Conservation (phyloP, 2,797 vertebrate species). For the Microctenopoma lineatum region DNA sequence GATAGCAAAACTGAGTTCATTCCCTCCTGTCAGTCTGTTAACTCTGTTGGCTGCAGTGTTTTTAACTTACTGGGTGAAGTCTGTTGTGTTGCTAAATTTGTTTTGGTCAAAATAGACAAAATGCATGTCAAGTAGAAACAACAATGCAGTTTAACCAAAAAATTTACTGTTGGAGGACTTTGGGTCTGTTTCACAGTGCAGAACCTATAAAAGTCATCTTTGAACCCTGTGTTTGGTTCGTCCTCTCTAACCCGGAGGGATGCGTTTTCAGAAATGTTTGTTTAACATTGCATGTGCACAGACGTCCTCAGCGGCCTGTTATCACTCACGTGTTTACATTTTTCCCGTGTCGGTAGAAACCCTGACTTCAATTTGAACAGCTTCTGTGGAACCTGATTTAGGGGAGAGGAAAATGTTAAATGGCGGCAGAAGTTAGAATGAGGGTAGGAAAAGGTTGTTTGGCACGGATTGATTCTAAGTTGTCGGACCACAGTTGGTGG, state of each 20-base stretch:
- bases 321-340: conserved; percentile 1
- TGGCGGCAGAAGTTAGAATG: conserved; percentile 20
- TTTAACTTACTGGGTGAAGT: background rate
- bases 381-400: conserved; percentile 7
- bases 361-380: conserved; percentile 7
- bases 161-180: too few relatives aligned
- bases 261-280: conserved; percentile 41
- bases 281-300: conserved; percentile 30
- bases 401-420: conserved; percentile 33
- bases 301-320: background rate
- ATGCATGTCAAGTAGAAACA: too few relatives aligned
- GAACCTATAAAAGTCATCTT: background rate
- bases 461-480: conserved; percentile 40
- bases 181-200: too few relatives aligned
- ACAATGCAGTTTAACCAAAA: too few relatives aligned
- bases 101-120: too few relatives aligned
- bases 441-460: conserved; percentile 16
- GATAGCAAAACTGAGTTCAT: too few relatives aligned
- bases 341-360: conserved; percentile 10
- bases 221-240: conserved; percentile 4
- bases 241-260: background rate
- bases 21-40: background rate
- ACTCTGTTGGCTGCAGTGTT: background rate
- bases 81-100: too few relatives aligned
- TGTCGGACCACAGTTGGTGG: conserved; percentile 50